Evolutionary conservation across 2,113 vertebrate genomes (phyloP), one percentile per base, ranked within the genome.

Genomic region (Pristiophorus japonicus): DNA sequence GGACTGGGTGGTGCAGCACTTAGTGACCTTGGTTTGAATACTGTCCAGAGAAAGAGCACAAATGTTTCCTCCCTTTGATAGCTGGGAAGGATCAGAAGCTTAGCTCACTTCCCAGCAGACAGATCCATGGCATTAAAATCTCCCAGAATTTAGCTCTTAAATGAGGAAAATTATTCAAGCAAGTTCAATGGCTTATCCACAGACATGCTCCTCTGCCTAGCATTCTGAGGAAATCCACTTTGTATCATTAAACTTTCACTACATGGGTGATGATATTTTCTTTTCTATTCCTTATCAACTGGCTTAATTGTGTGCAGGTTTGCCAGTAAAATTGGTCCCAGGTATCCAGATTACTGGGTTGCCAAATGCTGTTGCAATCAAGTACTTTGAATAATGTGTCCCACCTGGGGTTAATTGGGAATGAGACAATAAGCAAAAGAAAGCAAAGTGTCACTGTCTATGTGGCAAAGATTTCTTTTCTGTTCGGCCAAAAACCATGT

Each of bases 381-480:
- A 93, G 90, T 65, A 65, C 55, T 93, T 38, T 16, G 62, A 63
- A 93, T 65, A 93, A 93, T 65, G n/a, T 24, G 90, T 93, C 38
- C 90, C 90, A 65, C 59, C 90, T 93, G 90, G 90, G 34, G 42
- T 34, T 18, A 59, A 1, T n/a, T 62, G 59, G 45, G 62, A 93
- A n/a, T 65, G 20, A 88, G 27, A 88, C 62, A 91, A n/a, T 91
- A 38, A 63, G 59, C n/a, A 63, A 18, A 92, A 93, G 90, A n/a
- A 47, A 38, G 51, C n/a, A 63, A 90, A 59, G 59, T 47, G 55
- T 42, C 62, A 62, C 55, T 65, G n/a, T 93, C 62, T 42, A 63
- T 22, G 62, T 24, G 16, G n/a, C 24, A 65, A 93, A 42, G 11
- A 59, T 62, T 90, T 51, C 51, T 59, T 90, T 90, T 51, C 2